Evolutionary conservation across 2,888 invertebrate genomes (phyloP).

Genomic region (Acheta domesticus): DNA sequence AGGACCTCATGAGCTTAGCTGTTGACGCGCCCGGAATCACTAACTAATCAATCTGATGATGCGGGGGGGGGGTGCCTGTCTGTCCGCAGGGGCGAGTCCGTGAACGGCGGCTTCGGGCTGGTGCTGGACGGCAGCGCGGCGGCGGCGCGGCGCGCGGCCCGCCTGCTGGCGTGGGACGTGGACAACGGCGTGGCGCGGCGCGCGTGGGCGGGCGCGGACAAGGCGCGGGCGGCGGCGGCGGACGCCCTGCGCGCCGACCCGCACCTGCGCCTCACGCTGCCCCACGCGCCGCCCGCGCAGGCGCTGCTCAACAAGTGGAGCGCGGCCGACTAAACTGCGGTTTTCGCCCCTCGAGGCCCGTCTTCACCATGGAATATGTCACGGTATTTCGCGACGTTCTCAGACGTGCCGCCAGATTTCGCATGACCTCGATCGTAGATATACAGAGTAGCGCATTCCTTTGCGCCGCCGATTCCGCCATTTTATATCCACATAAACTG

Average conservation of each 20-base stretch:
- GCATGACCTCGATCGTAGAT: no score
- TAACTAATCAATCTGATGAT: no score
- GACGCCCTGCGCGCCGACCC: conserved; percentile 50
- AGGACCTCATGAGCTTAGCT: no score
- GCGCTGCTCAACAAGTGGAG: neutral
- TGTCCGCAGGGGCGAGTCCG: conserved; percentile 55
- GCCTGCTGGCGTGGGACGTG: conserved; percentile 59
- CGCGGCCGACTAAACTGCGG: neutral
- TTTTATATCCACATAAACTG: no score
- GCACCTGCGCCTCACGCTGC: conserved; percentile 53
- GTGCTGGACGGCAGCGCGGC: conserved; percentile 56
- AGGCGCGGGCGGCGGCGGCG: conserved; percentile 52
- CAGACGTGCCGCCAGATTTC: no score
- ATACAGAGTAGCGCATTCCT: no score
- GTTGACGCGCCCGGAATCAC: no score
- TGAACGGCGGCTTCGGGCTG: conserved; percentile 62
- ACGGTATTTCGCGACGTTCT: no score
- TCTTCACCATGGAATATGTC: no score
- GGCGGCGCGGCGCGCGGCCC: conserved; percentile 48
- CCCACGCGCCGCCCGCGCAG: conserved; percentile 39
- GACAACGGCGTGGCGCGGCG: conserved; percentile 54
- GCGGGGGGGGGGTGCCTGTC: no score
- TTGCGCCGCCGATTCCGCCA: no score
- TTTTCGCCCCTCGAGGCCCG: no score
- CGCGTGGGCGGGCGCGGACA: conserved; percentile 55